Percentiles rank a stretch among this genome's conserved stretches.
These are phyloP conservation scores for Ceriagrion tenellum DNA, from an alignment of 2,888 invertebrate species.

Conservation along the genomic window DNA sequence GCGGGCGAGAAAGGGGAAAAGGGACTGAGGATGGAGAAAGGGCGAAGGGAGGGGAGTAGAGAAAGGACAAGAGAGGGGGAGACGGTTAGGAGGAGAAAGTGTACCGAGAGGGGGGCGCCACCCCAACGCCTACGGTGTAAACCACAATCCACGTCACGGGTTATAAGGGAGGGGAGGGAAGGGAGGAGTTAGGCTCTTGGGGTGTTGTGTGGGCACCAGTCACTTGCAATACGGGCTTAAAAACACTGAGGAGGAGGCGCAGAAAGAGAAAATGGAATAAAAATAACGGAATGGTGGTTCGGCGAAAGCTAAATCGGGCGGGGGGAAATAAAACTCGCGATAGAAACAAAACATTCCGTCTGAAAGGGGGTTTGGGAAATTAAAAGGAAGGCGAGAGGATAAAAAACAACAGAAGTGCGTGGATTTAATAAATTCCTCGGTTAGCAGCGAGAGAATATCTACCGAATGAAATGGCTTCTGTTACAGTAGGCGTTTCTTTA, in stretches of 20 bases:
- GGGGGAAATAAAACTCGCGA: background rate
- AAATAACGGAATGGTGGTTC: background rate
- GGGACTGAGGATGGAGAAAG: background rate
- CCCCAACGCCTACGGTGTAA: background rate
- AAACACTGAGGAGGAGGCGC: background rate
- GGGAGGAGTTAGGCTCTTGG: background rate
- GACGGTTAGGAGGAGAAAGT: background rate
- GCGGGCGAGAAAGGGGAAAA: background rate
- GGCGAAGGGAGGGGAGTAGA: background rate
- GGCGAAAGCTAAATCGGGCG: background rate
- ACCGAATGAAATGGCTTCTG: background rate
- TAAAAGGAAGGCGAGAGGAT: background rate
- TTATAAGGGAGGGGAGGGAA: background rate
- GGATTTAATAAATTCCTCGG: background rate
- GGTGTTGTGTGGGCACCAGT: background rate
- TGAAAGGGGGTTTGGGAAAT: background rate
- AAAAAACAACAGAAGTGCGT: background rate
- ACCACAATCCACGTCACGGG: slow-evolving; percentile 17
- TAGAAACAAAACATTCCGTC: background rate
- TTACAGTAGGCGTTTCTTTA: background rate
- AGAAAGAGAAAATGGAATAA: background rate
- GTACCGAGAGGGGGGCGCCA: background rate
- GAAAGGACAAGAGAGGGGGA: background rate
- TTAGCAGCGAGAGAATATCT: background rate
- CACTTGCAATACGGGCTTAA: background rate